phyloP scores from a whole-genome alignment of 1,140 invertebrate species.

The Conopomorpha cramerella region DNA sequence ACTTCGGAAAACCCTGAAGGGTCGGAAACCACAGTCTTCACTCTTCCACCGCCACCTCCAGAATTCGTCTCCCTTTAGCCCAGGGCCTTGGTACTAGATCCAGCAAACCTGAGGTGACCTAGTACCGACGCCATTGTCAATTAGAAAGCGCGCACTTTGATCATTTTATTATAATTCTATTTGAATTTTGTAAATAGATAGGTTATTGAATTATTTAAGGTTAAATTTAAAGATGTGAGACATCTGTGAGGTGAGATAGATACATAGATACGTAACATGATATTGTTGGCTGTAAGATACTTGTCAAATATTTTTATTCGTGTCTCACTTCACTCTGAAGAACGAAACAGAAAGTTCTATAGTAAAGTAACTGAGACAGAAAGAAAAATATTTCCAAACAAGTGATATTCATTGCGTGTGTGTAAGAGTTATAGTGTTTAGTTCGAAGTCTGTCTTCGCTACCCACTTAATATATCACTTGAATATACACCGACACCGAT shows the following conservation, averaged over 20 bases:
- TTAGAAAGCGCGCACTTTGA: slow-evolving; percentile 50
- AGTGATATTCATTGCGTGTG: too few species aligned
- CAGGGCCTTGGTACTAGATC: slow-evolving; percentile 48
- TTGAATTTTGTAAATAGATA: slow-evolving; percentile 30
- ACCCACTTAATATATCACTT: too few species aligned
- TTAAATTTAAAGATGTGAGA: slow-evolving; percentile 25
- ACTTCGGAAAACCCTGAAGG: slow-evolving; percentile 28
- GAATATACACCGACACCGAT: too few species aligned
- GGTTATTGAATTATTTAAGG: slow-evolving; percentile 29
- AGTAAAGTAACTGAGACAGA: slow-evolving; percentile 25
- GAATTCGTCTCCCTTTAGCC: slow-evolving; percentile 55
- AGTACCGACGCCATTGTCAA: slow-evolving; percentile 44
- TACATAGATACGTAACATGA: too few species aligned
- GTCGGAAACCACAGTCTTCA: slow-evolving; percentile 39
- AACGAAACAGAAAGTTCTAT: slow-evolving; percentile 22
- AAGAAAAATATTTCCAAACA: slow-evolving; percentile 12
- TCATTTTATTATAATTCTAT: slow-evolving; percentile 35
- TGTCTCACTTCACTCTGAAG: slow-evolving; percentile 32
- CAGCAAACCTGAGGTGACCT: slow-evolving; percentile 48
- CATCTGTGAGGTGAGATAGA: slow-evolving; percentile 48
- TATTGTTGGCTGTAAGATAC: too few species aligned
- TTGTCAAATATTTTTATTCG: slow-evolving; percentile 41
- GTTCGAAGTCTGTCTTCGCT: background rate
- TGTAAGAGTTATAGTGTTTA: slow-evolving; percentile 1
- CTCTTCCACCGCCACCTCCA: slow-evolving; percentile 42